A percentile compares a stretch with the other conserved stretches of the same genome.
Evolutionary conservation across 37 sponge, comb jelly and placozoan genomes (phyloP).

Genomic region (Chondrilla cf. caribensis): DNA sequence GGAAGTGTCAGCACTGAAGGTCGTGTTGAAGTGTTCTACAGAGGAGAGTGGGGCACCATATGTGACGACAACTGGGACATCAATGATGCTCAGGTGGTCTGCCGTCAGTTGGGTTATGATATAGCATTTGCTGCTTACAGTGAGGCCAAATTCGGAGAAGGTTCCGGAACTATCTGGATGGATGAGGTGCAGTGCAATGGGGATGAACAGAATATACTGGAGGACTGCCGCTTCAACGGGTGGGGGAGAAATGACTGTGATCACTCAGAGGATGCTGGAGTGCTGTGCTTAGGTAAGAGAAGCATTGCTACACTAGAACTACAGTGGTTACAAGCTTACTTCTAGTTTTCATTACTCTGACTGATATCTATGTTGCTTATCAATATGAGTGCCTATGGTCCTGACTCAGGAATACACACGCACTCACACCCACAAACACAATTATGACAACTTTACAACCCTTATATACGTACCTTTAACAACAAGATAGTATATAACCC

Average conservation of each 20-base stretch:
- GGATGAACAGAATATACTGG: neutral
- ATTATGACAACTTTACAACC: too few relatives aligned
- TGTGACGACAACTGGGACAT: conserved; percentile 57
- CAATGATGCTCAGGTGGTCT: conserved; percentile 49
- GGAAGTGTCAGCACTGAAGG: neutral
- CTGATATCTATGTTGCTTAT: too few relatives aligned
- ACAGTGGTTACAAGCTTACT: too few relatives aligned
- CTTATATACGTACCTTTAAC: too few relatives aligned
- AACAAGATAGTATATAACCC: too few relatives aligned
- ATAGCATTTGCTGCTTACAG: neutral
- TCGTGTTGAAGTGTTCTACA: conserved; percentile 18
- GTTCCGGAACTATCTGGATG: neutral
- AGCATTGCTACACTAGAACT: too few relatives aligned
- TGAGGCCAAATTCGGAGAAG: neutral
- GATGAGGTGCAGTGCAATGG: conserved; percentile 6
- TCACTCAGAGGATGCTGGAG: conserved; percentile 17
- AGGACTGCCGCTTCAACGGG: neutral
- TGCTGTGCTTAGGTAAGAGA: conserved; percentile 8
- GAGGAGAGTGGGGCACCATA: conserved; percentile 25
- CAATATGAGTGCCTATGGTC: too few relatives aligned
- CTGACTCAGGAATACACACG: too few relatives aligned
- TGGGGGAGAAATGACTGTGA: neutral
- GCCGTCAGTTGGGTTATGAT: conserved; percentile 8
- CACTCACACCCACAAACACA: too few relatives aligned
- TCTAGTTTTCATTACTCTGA: too few relatives aligned